Base-by-base conservation (phyloP, 1,140 invertebrate species). In the Calephelis nemesis region DNA sequence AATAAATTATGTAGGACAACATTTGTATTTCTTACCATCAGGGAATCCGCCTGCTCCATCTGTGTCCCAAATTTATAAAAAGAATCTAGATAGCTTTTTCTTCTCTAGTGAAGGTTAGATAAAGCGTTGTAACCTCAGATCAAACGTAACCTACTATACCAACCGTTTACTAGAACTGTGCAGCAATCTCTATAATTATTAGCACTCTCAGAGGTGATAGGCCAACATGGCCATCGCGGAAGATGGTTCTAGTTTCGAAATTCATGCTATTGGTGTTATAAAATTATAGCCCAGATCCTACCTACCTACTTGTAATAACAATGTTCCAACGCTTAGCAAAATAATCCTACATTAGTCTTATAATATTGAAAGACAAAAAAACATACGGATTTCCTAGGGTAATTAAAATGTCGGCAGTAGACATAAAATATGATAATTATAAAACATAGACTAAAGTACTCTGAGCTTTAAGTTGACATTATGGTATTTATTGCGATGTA, bases 191-290 rank as follows among this genome's bases (percentile, higher is more conserved):
- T 45, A 45, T 8, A 45, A 45, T 45, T 45, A 30, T 68, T 47
- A 47, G 63, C 63, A 47, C 66, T 73, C 50, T 45, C 47, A 58
- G 63, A 74, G 75, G 72, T 76, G 70, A 76, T 76, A 76, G 75
- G 66, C 68, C 75, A 76, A 76, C 49, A 42, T 30, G 70, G 67
- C 67, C 49, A 68, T 70, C 62, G 47, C 69, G 67, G 67, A 77
- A 71, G 73, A 77, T 71, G 40, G 63, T 60, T 48, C 67, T 45
- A 45, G 8, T 45, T 45, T 7, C 42, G 42, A 45, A 7, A 45
- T 45, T 30, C 65, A 49, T 65, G 68, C 65, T 48, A 58, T 49
- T 30, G 47, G 62, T 73, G 72, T 30, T 42, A 65, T 68, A 73
- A 73, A 48, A 47, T 42, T 50, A 47, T 66, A 30, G 62, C 66